phyloP scores from a whole-genome alignment of 2,113 vertebrate genomes.

The Pseudolaguvia tuberculata region DNA sequence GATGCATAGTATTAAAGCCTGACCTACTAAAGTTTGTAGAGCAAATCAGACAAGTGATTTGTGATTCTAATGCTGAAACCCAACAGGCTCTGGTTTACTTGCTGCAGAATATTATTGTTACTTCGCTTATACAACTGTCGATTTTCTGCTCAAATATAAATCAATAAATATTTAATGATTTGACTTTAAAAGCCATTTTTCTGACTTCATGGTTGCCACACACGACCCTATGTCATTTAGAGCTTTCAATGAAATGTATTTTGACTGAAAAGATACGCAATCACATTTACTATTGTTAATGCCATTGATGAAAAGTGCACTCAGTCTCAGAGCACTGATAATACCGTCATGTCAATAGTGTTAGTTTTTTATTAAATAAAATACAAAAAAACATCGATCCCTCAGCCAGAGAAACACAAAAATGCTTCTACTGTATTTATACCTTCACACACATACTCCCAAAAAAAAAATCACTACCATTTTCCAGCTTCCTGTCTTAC shows the following conservation, averaged over 20 bases:
- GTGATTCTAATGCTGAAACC: too few species aligned
- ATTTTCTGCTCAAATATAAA: too few species aligned
- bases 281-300: background rate
- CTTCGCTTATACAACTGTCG: too few species aligned
- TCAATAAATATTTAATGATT: too few species aligned
- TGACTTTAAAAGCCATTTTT: background rate
- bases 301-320: background rate
- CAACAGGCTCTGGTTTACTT: too few species aligned
- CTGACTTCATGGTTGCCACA: background rate
- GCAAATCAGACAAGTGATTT: background rate
- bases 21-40: background rate
- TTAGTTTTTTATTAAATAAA: background rate
- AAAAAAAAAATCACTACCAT: slow-evolving; percentile 1
- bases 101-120: too few species aligned
- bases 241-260: background rate
- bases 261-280: background rate
- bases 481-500: slow-evolving; percentile 17
- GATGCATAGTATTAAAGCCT: background rate
- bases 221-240: background rate
- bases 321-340: background rate
- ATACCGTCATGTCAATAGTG: background rate
- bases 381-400: background rate
- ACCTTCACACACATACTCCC: background rate
- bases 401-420: slow-evolving; percentile 24
- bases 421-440: background rate